Conservation (phyloP, 2,113 vertebrate genomes). For the Pangasianodon gigas region DNA sequence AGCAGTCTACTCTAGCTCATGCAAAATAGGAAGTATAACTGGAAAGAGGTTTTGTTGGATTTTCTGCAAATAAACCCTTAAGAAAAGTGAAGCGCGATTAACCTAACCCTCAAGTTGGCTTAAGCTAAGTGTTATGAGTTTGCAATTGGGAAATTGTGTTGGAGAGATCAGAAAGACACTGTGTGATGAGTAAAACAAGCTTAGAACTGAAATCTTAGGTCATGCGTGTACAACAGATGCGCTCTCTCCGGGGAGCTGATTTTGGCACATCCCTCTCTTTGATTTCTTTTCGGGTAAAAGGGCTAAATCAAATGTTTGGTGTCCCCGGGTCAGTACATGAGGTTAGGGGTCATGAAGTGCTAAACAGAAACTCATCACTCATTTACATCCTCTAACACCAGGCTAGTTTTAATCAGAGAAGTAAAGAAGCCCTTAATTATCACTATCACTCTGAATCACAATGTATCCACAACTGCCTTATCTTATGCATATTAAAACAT, state of each 20-base stretch:
- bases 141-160: background rate
- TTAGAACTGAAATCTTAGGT: background rate
- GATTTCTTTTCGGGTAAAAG: background rate
- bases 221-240: conserved; percentile 14
- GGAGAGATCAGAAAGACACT: background rate
- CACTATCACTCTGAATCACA: background rate
- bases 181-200: background rate
- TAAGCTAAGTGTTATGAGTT: background rate
- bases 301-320: conserved; percentile 7
- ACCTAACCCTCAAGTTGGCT: background rate
- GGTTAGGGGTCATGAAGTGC: conserved; percentile 18
- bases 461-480: background rate
- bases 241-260: conserved; percentile 24
- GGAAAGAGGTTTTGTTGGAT: background rate
- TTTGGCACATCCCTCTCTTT: conserved; percentile 23
- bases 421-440: background rate
- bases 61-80: background rate
- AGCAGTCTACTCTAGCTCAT: background rate
- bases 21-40: background rate
- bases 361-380: conserved; percentile 15
- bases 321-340: conserved; percentile 5
- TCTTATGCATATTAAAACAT: background rate
- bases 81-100: background rate
- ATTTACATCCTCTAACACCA: background rate
- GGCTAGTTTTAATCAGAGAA: background rate